Base-by-base conservation (phyloP, 2,797 vertebrate species). In the Psittacula echo region DNA sequence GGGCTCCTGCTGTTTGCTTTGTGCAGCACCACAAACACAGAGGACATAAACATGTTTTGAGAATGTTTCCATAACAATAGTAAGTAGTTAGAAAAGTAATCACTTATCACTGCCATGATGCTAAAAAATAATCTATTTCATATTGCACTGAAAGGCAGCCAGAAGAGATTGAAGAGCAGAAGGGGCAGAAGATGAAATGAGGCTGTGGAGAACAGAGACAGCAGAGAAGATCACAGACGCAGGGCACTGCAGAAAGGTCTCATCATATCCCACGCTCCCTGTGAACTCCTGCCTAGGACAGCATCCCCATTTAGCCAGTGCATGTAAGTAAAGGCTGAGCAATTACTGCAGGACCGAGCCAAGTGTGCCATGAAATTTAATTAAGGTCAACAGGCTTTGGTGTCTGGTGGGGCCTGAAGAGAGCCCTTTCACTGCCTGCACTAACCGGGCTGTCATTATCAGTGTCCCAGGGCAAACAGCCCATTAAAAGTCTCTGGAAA, bases 361-460 rank as follows among this genome's bases (percentile, higher is more conserved):
- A 93, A 97, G 83, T 74, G 84, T 94, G 88, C 88, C 88, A 91
- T 90, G 89, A 92, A 94, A 90, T 94, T 74, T 85, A 94, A 91
- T 90, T 94, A 94, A 97, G 84, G 74, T 71, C 83, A 93, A 65
- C 65, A 77, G 74, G 75, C 88, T 87, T 29, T 67, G 47, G 89
- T 78, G 77, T 66, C 95, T 91, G 85, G 83, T 93, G 73, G 73
- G 66, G 79, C 82, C 76, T 56, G 54, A 83, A 83, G 87, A 92
- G 87, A 79, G 81, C 61, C 86, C 76, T 93, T 87, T 80, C 71
- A 20, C 62, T 61, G 62, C 65, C 86, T 70, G 26, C 5, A 5
- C 75, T 87, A 85, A 87, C 9, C 0, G 6, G 68, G 29, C 80
- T 74, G 81, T 91, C 91, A 85, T 88, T 88, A 93, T 20, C 0